phyloP scores from a whole-genome alignment of 2,113 vertebrate species.

The Illadopsis cleaveri region DNA sequence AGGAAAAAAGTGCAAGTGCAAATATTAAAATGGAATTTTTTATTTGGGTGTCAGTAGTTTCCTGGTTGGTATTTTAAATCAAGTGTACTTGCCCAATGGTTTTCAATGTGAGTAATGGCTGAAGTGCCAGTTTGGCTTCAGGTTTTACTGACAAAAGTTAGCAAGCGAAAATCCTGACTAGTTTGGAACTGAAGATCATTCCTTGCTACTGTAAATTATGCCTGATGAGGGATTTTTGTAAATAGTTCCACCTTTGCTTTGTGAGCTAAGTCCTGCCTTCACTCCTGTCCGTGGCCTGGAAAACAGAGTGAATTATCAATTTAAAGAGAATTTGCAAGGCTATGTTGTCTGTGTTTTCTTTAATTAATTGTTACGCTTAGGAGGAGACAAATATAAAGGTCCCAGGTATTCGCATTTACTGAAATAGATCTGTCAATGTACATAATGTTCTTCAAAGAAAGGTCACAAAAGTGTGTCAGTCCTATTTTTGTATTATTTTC shows the following conservation, averaged over 20 bases:
- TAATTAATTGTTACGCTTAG: neutral
- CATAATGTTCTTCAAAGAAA: neutral
- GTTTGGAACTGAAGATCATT: neutral
- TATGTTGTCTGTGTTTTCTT: neutral
- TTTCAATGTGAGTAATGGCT: neutral
- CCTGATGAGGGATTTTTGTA: neutral
- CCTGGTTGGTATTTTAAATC: neutral
- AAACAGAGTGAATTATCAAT: neutral
- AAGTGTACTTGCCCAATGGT: fast-evolving
- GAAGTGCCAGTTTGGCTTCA: neutral
- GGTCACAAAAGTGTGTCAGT: neutral
- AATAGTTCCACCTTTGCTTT: neutral
- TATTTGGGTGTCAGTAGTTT: neutral
- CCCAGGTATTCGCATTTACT: neutral
- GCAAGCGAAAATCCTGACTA: neutral
- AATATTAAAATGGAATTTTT: neutral
- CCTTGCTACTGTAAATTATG: neutral
- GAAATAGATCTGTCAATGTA: neutral
- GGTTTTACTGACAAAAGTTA: neutral
- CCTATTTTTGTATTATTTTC: neutral
- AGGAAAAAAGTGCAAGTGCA: neutral
- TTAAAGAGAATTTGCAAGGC: neutral
- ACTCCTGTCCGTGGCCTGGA: neutral
- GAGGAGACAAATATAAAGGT: neutral
- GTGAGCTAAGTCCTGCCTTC: neutral